Base-by-base conservation (phyloP, 2,113 vertebrate species). In the Maccullochella peelii region DNA sequence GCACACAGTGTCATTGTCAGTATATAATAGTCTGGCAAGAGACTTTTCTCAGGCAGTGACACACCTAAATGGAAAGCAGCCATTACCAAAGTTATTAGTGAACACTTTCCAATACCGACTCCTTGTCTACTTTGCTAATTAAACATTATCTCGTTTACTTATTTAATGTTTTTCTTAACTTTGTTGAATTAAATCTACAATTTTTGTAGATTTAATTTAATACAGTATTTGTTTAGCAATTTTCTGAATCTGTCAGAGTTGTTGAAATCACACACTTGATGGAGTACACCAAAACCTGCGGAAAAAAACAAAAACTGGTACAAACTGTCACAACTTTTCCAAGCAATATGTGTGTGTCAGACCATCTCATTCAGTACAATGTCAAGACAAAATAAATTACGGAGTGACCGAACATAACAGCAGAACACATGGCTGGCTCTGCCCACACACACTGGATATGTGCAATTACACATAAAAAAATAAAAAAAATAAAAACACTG, bases 241-340 rank as follows among this genome's bases (percentile, higher is more conserved):
- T 33, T 36, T 3, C 20, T 18, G 42, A n/a, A 16, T 25, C 23
- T 9, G 33, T 54, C 47, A 38, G 6, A 25, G 12, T 8, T 33
- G 8, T 52, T 6, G 10, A 52, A 49, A 50, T 75, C 42, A 49
- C 10, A 74, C 20, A 62, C 10, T 15, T 52, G 27, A 21, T 50
- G 25, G 59, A 8, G 33, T 5, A 21, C 8, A 23, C 23, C 23
- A 33, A 70, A 44, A 63, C 25, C 16, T 49, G 52, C 30, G n/a
- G n/a, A n/a, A 58, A 59, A 73, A 23, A 30, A 50, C 23, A 54
- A 58, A 62, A 20, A 38, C 47, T 49, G 54, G 16, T 9, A 33
- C 11, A 62, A 75, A 62, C 25, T 74, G 68, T 40, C 40, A 75
- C 30, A 76, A 55, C 23, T 40, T 62, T 73, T 77, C n/a, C 5